A percentile compares a stretch with the other conserved stretches of the same genome.
Evolutionary conservation across 2,797 vertebrate species (phyloP).

Genomic region (Lagodon rhomboides): DNA sequence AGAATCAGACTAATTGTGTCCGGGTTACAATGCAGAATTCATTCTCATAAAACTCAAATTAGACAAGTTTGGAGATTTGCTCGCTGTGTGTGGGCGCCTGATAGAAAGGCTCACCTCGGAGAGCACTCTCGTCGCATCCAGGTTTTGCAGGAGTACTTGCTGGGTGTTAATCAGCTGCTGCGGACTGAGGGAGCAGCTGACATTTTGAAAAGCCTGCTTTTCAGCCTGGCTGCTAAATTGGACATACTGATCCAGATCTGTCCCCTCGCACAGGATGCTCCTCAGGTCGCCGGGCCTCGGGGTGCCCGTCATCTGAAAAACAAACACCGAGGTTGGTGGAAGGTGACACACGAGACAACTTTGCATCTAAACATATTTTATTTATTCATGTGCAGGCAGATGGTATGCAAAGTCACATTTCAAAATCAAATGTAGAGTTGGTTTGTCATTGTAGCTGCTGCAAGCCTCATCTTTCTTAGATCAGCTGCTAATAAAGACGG

Average conservation of each 20-base stretch:
- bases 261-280: slow-evolving; percentile 77
- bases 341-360: slow-evolving; percentile 41
- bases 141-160: slow-evolving; percentile 73
- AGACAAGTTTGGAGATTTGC: background rate
- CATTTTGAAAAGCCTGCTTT: slow-evolving; percentile 80
- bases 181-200: slow-evolving; percentile 83
- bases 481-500: background rate
- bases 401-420: slow-evolving; percentile 1
- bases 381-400: slow-evolving; percentile 15
- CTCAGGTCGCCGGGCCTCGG: slow-evolving; percentile 56
- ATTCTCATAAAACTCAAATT: slow-evolving; percentile 22
- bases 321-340: slow-evolving; percentile 14
- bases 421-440: background rate
- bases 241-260: slow-evolving; percentile 73
- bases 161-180: slow-evolving; percentile 79
- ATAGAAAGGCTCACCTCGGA: slow-evolving; percentile 67
- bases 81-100: background rate
- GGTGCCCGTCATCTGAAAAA: slow-evolving; percentile 62
- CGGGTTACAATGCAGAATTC: background rate
- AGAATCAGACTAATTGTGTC: slow-evolving; percentile 1
- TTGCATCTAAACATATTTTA: slow-evolving; percentile 24
- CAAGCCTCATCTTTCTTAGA: background rate
- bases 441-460: background rate
- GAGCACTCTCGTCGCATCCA: slow-evolving; percentile 77
- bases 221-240: slow-evolving; percentile 78